Conservation (phyloP, 2,888 invertebrate genomes). For the Hydropsyche betteni region DNA sequence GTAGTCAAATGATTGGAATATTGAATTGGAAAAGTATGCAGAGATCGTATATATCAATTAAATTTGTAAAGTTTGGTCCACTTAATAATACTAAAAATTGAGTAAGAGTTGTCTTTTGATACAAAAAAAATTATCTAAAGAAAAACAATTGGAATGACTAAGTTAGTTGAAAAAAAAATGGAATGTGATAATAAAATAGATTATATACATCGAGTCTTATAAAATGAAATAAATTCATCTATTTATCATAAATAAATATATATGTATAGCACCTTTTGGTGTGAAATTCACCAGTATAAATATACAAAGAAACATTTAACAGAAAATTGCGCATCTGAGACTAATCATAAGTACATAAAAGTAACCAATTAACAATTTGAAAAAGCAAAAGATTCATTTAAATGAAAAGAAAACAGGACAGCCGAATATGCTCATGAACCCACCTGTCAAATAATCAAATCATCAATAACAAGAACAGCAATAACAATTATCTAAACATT, state of each 20-base stretch:
- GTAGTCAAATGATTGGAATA: too few species aligned
- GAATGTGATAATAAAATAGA: background rate
- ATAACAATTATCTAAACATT: too few species aligned
- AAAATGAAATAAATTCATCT: background rate
- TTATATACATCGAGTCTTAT: background rate
- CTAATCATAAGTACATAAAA: constrained; percentile 25
- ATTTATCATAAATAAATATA: constrained; percentile 6
- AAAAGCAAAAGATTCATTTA: constrained; percentile 59
- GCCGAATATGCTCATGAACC: constrained; percentile 67
- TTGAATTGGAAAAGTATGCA: too few species aligned
- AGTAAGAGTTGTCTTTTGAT: constrained; percentile 3
- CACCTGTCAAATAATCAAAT: constrained; percentile 66
- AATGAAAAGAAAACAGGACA: constrained; percentile 69
- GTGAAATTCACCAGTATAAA: too few species aligned
- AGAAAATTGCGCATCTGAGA: too few species aligned
- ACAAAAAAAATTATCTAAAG: background rate
- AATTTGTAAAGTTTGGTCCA: constrained; percentile 17
- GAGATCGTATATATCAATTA: background rate
- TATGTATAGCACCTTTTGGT: constrained; percentile 24
- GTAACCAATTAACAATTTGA: background rate
- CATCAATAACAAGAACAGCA: constrained; percentile 47
- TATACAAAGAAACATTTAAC: too few species aligned
- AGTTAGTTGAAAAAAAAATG: background rate
- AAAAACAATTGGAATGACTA: constrained; percentile 6
- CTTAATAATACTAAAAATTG: constrained; percentile 4